Conservation (phyloP, 1,140 invertebrate genomes). For the Callitettix versicolor region DNA sequence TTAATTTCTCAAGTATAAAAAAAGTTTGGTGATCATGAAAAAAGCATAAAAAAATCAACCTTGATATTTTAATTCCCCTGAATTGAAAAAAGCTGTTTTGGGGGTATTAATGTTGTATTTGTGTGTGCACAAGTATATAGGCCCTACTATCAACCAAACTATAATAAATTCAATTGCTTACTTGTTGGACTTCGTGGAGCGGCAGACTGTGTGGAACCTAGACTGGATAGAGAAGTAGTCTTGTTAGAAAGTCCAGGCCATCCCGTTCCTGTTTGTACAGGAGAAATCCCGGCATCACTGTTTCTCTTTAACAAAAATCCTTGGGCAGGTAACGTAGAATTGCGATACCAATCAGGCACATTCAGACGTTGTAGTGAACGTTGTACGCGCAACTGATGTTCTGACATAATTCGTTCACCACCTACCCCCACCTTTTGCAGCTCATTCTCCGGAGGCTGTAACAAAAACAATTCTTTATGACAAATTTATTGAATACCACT, state of each 20-base stretch:
- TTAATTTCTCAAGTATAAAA: no score
- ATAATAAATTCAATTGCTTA: not conserved
- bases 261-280: constrained; percentile 26
- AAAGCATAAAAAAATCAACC: no score
- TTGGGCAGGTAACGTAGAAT: constrained; percentile 54
- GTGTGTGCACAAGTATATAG: no score
- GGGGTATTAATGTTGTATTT: no score
- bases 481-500: no score
- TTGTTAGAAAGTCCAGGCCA: constrained; percentile 66
- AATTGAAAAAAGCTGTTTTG: no score
- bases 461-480: constrained; percentile 21
- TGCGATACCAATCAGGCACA: constrained; percentile 91
- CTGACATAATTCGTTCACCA: constrained; percentile 64
- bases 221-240: constrained; percentile 62
- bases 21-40: no score
- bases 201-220: constrained; percentile 37
- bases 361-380: constrained; percentile 84
- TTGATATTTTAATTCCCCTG: no score
- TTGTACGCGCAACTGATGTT: constrained; percentile 85
- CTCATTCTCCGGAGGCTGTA: constrained; percentile 85
- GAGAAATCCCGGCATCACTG: constrained; percentile 48
- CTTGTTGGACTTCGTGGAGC: constrained; percentile 30
- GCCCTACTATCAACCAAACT: no score
- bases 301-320: constrained; percentile 43
- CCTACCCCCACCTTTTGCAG: constrained; percentile 64